Base-by-base conservation (phyloP, 2,113 vertebrate species). In the Caloenas nicobarica region DNA sequence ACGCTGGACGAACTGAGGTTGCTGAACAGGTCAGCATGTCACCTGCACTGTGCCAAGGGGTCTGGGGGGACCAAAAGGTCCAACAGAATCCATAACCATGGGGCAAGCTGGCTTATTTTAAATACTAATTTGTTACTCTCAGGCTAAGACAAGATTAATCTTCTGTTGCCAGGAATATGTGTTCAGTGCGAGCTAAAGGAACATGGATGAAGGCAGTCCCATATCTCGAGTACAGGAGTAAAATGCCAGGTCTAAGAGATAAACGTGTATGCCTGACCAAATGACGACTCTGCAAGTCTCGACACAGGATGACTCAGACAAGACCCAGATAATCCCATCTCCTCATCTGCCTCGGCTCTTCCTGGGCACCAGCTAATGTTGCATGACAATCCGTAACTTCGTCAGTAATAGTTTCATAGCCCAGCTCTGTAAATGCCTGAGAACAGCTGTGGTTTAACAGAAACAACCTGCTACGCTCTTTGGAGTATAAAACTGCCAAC, bases 381-480 rank as follows among this genome's bases (percentile, higher is more conserved):
- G 69, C 33, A 4, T 48, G 84, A 87, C 69, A 74, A 7, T 3
- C 69, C 19, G 0, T 13, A 38, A 31, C 51, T 73, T 34, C 18
- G 4, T 10, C 60, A 10, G 23, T 4, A 73, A 50, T 4, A 85
- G 65, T 51, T 80, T 48, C 89, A 61, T 6, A 48, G 53, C 74
- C 25, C 80, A 60, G 88, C 84, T 71, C 57, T 0, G 7, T 25
- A 44, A 25, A 11, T 16, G 51, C 77, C 77, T 9, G 22, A 28
- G 50, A 91, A 57, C 65, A 94, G 84, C 89, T 72, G 79, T 74
- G 58, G 54, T 33, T 62, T 1, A 58, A 73, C 76, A 80, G 93
- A 19, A 89, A 83, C 94, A 94, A 88, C 89, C 90, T 71, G 93
- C 91, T 51, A 18, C 9, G 3, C 87, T 77, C 70, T 70, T 56